Evolutionary conservation across 2,888 invertebrate genomes (phyloP).

Genomic region (Macropis europaea): DNA sequence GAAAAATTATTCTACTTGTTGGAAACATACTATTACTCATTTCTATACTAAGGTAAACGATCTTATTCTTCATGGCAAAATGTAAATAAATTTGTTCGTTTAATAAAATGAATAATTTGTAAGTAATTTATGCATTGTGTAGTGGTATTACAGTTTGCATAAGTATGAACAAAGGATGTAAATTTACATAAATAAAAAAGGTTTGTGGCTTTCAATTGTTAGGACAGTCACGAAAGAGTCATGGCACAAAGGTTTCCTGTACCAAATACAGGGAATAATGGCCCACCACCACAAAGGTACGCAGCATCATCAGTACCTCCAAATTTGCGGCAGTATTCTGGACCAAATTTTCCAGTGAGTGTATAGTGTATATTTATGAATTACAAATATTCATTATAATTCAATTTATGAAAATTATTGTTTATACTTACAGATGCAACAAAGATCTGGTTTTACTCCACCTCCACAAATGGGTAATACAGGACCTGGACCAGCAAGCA

Average conservation of each 20-base stretch:
- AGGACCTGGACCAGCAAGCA: slow-evolving; percentile 80
- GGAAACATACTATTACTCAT: background rate
- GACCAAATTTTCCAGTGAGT: slow-evolving; percentile 89
- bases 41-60: background rate
- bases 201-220: background rate
- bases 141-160: background rate
- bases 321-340: slow-evolving; percentile 84
- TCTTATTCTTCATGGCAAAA: background rate
- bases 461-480: slow-evolving; percentile 83
- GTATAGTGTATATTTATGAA: background rate
- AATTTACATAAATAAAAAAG: background rate
- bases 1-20: background rate
- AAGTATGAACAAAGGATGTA: background rate
- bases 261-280: slow-evolving; percentile 81
- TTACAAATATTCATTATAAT: background rate
- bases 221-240: slow-evolving; percentile 42
- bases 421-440: slow-evolving; percentile 79
- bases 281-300: slow-evolving; percentile 82
- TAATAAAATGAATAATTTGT: background rate
- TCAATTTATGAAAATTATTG: background rate
- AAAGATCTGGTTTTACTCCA: slow-evolving; percentile 86
- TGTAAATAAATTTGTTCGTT: background rate
- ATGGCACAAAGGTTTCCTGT: slow-evolving; percentile 84
- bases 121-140: background rate
- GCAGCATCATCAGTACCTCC: slow-evolving; percentile 83